Evolutionary conservation across 1,140 invertebrate genomes (phyloP), one percentile per base, ranked within the genome.

Genomic region (Bombus turneri): DNA sequence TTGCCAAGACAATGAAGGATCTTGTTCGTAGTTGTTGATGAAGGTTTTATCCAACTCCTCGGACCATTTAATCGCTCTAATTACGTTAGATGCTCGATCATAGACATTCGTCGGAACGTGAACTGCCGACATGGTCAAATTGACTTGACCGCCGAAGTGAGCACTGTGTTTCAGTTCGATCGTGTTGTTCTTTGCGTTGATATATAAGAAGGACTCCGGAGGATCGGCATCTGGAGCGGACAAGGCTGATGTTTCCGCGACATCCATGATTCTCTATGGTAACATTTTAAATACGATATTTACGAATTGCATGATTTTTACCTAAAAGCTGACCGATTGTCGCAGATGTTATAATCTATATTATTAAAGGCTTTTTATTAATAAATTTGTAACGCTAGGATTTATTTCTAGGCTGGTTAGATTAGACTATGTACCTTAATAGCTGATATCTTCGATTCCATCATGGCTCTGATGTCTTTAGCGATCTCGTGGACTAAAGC

Each of bases 91-190:
- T 0, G 94, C 92, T 96, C 97, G 96, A 91, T 98, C 98, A 93
- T 98, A 99, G 66, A 99, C 98, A 94, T 99, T 99, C 41, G 98
- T 99, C 3, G 99, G 98, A 12, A 99, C 98, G 94, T 99, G 99
- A 10, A 99, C 98, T 59, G 98, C 97, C 90, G 98, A 99, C 93
- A 97, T 96, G 92, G 96, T 98, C 12, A 96, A 96, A 93, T 99
- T 99, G 6, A 99, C 98, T 22, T 96, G 95, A 37, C 97, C 97
- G 85, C 96, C 97, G 91, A 99, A 99, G 91, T 98, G 97, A 34
- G 96, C 93, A 94, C 98, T 97, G 73, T 96, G 95, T 68, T 96
- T 96, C 39, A 98, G 92, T 2, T 96, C 94, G n/a, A 97, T 93
- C 62, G 91, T 94, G 81, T 92, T 96, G 90, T 97, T 96, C 94